A percentile compares a stretch with the other conserved stretches of the same genome.
Conservation (phyloP, 2,888 invertebrate species). For the Cabera pusaria region DNA sequence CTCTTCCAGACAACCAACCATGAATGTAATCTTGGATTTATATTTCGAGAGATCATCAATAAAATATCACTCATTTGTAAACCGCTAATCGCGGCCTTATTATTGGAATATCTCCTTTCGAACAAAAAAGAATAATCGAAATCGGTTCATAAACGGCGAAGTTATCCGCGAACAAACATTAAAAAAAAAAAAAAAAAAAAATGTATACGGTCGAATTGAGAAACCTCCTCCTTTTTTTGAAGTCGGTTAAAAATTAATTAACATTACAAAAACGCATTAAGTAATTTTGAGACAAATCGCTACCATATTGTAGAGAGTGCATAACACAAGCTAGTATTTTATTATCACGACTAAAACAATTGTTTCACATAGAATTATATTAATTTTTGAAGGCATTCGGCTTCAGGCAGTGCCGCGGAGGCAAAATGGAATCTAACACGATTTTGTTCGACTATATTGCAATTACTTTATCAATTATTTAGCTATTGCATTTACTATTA, state of each 20-base stretch:
- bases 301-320: conserved; percentile 48
- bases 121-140: too few relatives aligned
- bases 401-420: conserved; percentile 8
- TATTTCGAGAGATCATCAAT: too few relatives aligned
- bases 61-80: too few relatives aligned
- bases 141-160: too few relatives aligned
- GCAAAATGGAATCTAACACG: not conserved
- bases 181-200: too few relatives aligned
- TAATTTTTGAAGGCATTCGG: conserved; percentile 7
- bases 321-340: conserved; percentile 43
- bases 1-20: too few relatives aligned
- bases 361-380: conserved; percentile 23
- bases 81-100: too few relatives aligned
- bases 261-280: not conserved
- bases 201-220: too few relatives aligned
- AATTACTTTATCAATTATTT: conserved; percentile 1
- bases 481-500: conserved; percentile 24
- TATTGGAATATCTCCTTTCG: too few relatives aligned
- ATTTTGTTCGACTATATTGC: conserved; percentile 10
- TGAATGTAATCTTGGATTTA: too few relatives aligned
- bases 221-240: too few relatives aligned
- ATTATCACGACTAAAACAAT: conserved; percentile 15
- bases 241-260: not conserved
- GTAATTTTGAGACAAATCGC: conserved; percentile 29
- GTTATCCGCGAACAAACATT: too few relatives aligned